Conservation (phyloP, 1,140 invertebrate genomes). For the Pygmarrhopalites habei region DNA sequence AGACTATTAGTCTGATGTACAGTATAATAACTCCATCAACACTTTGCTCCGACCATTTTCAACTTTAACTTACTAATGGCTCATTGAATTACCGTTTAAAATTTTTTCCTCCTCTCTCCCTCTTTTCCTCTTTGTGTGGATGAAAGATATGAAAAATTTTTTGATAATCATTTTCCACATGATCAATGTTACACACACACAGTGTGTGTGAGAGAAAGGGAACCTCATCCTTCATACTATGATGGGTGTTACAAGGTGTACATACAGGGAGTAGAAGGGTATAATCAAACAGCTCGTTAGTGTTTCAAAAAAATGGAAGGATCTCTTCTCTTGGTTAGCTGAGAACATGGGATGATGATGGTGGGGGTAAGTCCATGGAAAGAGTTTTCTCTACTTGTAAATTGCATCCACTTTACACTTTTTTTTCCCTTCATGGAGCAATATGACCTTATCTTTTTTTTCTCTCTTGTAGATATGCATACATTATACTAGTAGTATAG, state of each 20-base stretch:
- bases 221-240: not conserved
- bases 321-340: not conserved
- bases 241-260: not conserved
- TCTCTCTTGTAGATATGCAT: no score
- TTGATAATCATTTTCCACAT: no score
- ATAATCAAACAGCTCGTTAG: not conserved
- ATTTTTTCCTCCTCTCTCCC: no score
- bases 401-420: constrained; percentile 21
- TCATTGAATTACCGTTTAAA: no score
- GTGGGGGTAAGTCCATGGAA: not conserved
- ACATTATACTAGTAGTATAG: no score
- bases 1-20: not conserved
- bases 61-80: no score
- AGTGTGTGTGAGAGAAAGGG: not conserved
- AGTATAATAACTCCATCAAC: not conserved
- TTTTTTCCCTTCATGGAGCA: not conserved
- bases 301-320: not conserved
- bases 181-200: no score
- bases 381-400: not conserved
- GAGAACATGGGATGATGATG: not conserved
- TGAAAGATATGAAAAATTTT: no score
- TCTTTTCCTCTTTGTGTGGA: no score
- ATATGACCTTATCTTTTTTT: constrained; percentile 2
- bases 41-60: no score
- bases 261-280: not conserved